Base-by-base conservation (phyloP, 1,140 invertebrate species). In the Paraescarpia echinospica region DNA sequence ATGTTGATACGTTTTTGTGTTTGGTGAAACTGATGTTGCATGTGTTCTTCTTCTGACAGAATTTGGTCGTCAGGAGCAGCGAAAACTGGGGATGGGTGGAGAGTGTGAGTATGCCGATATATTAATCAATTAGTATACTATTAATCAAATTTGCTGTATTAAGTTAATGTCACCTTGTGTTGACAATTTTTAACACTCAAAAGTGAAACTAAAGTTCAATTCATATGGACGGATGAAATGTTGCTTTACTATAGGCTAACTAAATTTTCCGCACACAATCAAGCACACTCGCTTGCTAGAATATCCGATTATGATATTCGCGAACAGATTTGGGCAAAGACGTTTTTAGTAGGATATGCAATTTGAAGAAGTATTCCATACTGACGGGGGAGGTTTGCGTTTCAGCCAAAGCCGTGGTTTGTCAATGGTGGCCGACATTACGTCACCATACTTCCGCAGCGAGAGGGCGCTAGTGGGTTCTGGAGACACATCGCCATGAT, bases 371-470 rank as follows among this genome's bases (percentile, higher is more conserved):
- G 12, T 12, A 12, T 41, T 41, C 41, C 12, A 12, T 12, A 41
- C 12, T 77, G 59, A 77, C 27, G 59, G 18, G 0, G 59, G 59
- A 2, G 59, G 14, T 27, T 77, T 31, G 59, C 22, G 59, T 77
- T 77, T 77, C 35, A 92, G 92, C 41, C 41, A 0, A 77, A 48
- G 59, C 34, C 77, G 33, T 90, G 31, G 34, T 91, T 91, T 59
- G 41, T 91, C 48, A 48, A 91, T 14, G 41, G 33, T 18, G 98
- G 97, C 12, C 97, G 97, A 51, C 97, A 97, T 91, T 98, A 98
- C 94, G 97, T 99, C 89, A 97, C 98, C 6, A 97, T 98, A 93
- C 97, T 98, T 1, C 98, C 98, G 0, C 97, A 98, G 14, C 96
- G 97, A 92, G 98, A 98, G 94, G 98, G 97, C 0, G 97, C 97